These are phyloP conservation scores for Zaprionus inermis DNA, from an alignment of 1,140 invertebrate species.

Conservation along the genomic window DNA sequence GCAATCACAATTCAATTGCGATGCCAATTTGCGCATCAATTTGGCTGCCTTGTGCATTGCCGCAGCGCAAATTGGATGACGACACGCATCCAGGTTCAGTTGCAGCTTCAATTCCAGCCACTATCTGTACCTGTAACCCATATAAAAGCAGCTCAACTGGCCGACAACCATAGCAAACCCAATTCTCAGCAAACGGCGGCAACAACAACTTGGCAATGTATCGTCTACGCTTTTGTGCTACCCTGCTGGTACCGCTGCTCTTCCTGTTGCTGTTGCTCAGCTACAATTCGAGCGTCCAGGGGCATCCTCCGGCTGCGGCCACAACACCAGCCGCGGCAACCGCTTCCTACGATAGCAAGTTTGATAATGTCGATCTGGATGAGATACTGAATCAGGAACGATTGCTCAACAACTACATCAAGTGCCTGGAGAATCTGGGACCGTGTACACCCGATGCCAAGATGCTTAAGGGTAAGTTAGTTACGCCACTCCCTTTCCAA, in stretches of 20 bases:
- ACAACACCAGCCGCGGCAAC: constrained; percentile 42
- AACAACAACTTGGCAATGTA: constrained; percentile 23
- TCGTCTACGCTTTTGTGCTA: neutral
- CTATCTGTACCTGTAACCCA: constrained; percentile 19
- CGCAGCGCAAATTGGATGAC: constrained; percentile 40
- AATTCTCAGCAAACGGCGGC: neutral
- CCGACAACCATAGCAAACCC: neutral
- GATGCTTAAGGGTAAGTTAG: constrained; percentile 86
- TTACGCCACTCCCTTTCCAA: too few species aligned
- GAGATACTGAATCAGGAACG: constrained; percentile 88
- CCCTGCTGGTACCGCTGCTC: constrained; percentile 1
- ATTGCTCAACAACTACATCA: constrained; percentile 87
- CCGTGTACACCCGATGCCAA: constrained; percentile 89
- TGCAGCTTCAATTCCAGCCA: neutral
- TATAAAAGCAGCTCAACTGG: constrained; percentile 53
- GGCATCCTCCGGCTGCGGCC: constrained; percentile 62
- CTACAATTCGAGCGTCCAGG: neutral
- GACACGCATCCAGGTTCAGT: constrained; percentile 57
- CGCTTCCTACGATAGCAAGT: constrained; percentile 88
- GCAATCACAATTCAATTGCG: constrained; percentile 65
- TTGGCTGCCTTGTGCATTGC: constrained; percentile 21
- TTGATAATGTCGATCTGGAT: constrained; percentile 89
- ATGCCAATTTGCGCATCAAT: constrained; percentile 53
- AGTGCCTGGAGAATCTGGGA: constrained; percentile 88
- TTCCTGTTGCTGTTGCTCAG: neutral